These are phyloP conservation scores for Agrochola lychnidis DNA, from an alignment of 2,888 invertebrate species.

Conservation along the genomic window DNA sequence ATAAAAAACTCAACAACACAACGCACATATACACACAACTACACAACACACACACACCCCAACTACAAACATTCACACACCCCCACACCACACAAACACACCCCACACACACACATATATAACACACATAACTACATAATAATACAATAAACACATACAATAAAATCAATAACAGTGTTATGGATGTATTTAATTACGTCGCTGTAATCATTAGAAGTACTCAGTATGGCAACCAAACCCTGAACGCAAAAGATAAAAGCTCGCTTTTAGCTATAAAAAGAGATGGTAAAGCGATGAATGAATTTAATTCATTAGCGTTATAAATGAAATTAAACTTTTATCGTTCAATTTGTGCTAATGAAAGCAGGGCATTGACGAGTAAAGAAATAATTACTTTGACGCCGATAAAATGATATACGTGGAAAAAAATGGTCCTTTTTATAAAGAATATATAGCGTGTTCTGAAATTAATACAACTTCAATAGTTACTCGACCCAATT, in stretches of 20 bases:
- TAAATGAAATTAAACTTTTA: constrained; percentile 58
- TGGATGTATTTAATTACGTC: background rate
- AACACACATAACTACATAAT: no score
- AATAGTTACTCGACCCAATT: no score
- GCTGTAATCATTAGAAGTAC: background rate
- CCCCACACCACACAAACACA: no score
- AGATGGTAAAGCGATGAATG: constrained; percentile 33
- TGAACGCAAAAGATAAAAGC: constrained; percentile 33
- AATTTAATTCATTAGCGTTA: constrained; percentile 54
- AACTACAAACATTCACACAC: no score
- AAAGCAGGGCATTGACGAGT: constrained; percentile 41
- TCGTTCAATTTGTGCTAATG: constrained; percentile 51
- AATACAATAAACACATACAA: no score
- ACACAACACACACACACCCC: no score
- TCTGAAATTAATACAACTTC: no score
- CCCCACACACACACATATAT: no score
- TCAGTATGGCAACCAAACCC: background rate
- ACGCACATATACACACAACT: no score
- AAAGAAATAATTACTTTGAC: constrained; percentile 41
- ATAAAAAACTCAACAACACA: no score
- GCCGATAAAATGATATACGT: constrained; percentile 11
- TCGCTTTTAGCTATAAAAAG: constrained; percentile 31
- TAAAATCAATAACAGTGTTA: background rate
- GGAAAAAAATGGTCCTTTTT: background rate
- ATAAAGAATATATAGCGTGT: background rate